Conservation (phyloP, 1,140 invertebrate genomes). For the Drosophila busckii region DNA sequence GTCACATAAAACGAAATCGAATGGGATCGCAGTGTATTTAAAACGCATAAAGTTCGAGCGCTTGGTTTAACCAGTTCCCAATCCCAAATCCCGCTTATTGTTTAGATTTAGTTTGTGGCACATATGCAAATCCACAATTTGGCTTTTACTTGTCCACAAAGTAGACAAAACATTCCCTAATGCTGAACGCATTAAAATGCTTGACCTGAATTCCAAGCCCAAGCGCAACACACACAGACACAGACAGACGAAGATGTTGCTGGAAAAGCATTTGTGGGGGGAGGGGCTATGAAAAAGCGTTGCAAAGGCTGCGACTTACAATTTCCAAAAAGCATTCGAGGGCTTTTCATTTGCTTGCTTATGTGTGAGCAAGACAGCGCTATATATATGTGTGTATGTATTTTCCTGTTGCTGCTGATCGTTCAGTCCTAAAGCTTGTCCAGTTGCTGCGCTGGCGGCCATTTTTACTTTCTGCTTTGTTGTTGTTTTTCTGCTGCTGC, state of each 20-base stretch:
- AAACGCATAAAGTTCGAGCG: conserved; percentile 59
- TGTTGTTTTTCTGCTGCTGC: no score
- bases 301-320: conserved; percentile 13
- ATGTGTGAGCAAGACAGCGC: no score
- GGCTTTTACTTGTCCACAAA: background rate
- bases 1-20: conserved; percentile 60
- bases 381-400: no score
- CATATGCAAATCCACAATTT: no score
- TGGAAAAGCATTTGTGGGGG: conserved; percentile 4
- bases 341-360: no score
- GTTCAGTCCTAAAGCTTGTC: no score
- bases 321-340: conserved; percentile 16
- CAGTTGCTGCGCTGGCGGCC: conserved; percentile 1
- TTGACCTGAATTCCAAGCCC: conserved; percentile 54
- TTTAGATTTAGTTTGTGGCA: no score
- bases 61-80: conserved; percentile 30
- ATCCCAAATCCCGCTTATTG: conserved; percentile 26
- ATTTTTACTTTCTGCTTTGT: conserved; percentile 14
- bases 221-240: conserved; percentile 11
- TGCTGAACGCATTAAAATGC: conserved; percentile 42
- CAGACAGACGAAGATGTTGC: conserved; percentile 8
- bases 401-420: conserved; percentile 11
- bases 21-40: conserved; percentile 53
- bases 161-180: conserved; percentile 8
- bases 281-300: conserved; percentile 19